Percentiles rank a stretch among this genome's conserved stretches.
Conservation (phyloP, 1,140 invertebrate genomes). For the Condylostylus longicornis region DNA sequence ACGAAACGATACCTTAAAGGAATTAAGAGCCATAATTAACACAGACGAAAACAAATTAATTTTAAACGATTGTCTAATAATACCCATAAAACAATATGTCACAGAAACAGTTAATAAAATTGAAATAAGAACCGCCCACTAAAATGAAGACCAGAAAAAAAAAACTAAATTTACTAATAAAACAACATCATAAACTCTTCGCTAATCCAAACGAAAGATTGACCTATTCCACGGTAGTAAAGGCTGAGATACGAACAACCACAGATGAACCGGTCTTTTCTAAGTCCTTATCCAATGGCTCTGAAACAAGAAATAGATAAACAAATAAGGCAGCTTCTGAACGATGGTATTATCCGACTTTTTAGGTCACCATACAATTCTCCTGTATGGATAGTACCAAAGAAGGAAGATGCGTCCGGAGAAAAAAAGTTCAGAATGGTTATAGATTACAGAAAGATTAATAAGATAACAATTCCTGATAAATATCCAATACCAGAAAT, state of each 20-base stretch:
- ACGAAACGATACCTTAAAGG: conserved; percentile 1
- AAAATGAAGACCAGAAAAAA: neutral
- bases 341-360: conserved; percentile 18
- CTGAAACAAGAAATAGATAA: conserved; percentile 15
- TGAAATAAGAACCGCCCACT: neutral
- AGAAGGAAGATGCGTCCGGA: conserved; percentile 7
- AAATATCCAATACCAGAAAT: conserved; percentile 36
- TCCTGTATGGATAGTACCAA: conserved; percentile 1
- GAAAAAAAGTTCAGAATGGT: conserved; percentile 21
- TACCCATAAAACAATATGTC: neutral
- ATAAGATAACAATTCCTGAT: conserved; percentile 24
- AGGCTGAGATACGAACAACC: conserved; percentile 1
- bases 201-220: neutral
- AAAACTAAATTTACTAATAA: neutral
- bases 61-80: neutral
- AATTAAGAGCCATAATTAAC: no score
- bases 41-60: neutral
- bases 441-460: conserved; percentile 22
- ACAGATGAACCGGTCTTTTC: conserved; percentile 4
- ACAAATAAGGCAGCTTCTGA: conserved; percentile 8
- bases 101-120: neutral
- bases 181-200: neutral
- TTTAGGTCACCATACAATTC: conserved; percentile 6
- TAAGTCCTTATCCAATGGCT: conserved; percentile 10
- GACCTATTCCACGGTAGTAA: neutral